A percentile compares a stretch with the other conserved stretches of the same genome.
Evolutionary conservation across 2,888 invertebrate genomes (phyloP).

Genomic region (Branchellion lobata): DNA sequence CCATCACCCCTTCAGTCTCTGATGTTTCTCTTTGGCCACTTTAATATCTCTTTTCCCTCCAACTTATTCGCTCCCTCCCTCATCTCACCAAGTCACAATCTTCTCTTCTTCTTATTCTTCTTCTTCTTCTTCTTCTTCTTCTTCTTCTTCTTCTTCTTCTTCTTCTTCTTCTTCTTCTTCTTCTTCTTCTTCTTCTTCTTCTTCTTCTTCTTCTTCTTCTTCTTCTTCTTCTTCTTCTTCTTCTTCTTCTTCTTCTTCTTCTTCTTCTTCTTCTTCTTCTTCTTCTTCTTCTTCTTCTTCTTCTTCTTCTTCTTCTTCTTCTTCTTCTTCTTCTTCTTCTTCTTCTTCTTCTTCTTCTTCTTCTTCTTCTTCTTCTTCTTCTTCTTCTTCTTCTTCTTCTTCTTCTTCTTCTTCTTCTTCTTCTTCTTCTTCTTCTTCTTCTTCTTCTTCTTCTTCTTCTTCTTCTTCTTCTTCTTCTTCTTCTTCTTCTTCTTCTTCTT

Average conservation of each 20-base stretch:
- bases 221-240: conserved; percentile 24
- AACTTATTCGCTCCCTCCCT: too few species aligned
- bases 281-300: conserved; percentile 40
- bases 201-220: conserved; percentile 43
- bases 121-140: too few species aligned
- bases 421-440: conserved; percentile 27
- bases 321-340: not conserved
- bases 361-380: conserved; percentile 3
- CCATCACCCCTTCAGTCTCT: too few species aligned
- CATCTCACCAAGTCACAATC: too few species aligned
- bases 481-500: conserved; percentile 31
- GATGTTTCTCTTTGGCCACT: too few species aligned
- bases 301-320: conserved; percentile 42
- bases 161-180: conserved; percentile 45
- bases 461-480: conserved; percentile 20
- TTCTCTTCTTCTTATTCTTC: too few species aligned
- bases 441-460: conserved; percentile 42
- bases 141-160: conserved; percentile 46
- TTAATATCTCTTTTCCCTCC: too few species aligned
- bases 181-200: conserved; percentile 21
- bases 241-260: conserved; percentile 54
- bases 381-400: conserved; percentile 16
- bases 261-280: conserved; percentile 42
- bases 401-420: conserved; percentile 12
- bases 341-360: conserved; percentile 23